Evolutionary conservation across 2,113 vertebrate species (phyloP).

Genomic region (Hemibagrus wyckioides): DNA sequence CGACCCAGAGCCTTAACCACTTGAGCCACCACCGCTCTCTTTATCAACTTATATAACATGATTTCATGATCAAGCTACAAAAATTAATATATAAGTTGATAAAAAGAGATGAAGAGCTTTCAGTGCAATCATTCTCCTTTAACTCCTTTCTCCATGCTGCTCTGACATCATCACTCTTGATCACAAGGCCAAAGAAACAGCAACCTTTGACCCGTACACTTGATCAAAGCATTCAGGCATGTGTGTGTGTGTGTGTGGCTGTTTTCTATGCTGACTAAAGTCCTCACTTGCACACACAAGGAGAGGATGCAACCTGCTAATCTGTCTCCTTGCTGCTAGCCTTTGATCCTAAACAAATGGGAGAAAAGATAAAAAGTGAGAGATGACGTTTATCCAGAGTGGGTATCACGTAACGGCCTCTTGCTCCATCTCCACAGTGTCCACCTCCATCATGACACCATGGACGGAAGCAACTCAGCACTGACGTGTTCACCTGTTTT

Average conservation of each 20-base stretch:
- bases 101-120: slow-evolving; percentile 7
- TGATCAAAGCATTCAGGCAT: slow-evolving; percentile 33
- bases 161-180: slow-evolving; percentile 17
- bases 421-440: not conserved
- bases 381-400: not conserved
- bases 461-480: not conserved
- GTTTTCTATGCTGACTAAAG: slow-evolving; percentile 19
- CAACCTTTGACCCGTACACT: slow-evolving; percentile 31
- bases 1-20: too few relatives aligned
- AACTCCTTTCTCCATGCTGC: not conserved
- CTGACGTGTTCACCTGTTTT: not conserved
- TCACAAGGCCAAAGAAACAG: slow-evolving; percentile 27
- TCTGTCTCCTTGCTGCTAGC: slow-evolving; percentile 12
- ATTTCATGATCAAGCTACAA: not conserved
- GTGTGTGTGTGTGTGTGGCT: slow-evolving; percentile 9
- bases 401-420: not conserved
- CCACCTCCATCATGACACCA: not conserved
- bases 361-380: slow-evolving; percentile 2
- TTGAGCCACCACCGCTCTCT: too few relatives aligned
- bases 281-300: slow-evolving; percentile 13
- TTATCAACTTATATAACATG: not conserved
- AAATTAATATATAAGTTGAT: too few relatives aligned
- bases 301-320: slow-evolving; percentile 24
- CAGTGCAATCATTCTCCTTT: not conserved
- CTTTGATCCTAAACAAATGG: slow-evolving; percentile 40